These are phyloP conservation scores for Corticium candelabrum DNA, from an alignment of 37 sponge, comb jelly and placozoan genomes.

Conservation along the genomic window DNA sequence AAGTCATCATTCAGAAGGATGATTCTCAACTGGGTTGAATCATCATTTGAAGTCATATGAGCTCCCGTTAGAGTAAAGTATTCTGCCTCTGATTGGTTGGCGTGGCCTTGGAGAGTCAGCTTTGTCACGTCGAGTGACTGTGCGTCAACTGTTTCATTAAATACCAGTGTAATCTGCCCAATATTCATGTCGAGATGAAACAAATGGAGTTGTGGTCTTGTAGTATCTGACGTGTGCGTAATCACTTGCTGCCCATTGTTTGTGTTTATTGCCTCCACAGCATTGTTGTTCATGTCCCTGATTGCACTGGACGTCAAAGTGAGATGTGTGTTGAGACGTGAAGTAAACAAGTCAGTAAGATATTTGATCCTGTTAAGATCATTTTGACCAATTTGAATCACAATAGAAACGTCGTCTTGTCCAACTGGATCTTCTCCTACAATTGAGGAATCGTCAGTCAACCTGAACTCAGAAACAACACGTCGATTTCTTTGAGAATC, in stretches of 20 bases:
- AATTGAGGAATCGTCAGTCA: neutral
- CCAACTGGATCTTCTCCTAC: neutral
- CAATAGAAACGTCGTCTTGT: slow-evolving; percentile 3
- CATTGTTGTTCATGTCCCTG: slow-evolving; percentile 52
- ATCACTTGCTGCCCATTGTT: slow-evolving; percentile 19
- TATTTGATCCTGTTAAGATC: slow-evolving; percentile 71
- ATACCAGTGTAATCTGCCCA: neutral
- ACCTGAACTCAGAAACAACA: neutral
- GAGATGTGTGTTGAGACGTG: slow-evolving; percentile 40
- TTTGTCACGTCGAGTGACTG: slow-evolving; percentile 39
- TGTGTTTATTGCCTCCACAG: slow-evolving; percentile 23
- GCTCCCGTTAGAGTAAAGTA: slow-evolving; percentile 36
- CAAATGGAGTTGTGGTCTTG: neutral
- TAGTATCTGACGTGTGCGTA: slow-evolving; percentile 16
- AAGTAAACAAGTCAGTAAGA: slow-evolving; percentile 45
- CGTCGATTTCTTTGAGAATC: neutral
- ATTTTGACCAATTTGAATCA: slow-evolving; percentile 37
- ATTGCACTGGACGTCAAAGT: slow-evolving; percentile 33
- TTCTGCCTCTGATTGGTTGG: slow-evolving; percentile 6
- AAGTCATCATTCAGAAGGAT: slow-evolving; percentile 36
- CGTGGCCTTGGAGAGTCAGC: slow-evolving; percentile 30
- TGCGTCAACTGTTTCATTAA: slow-evolving; percentile 44
- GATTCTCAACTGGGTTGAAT: slow-evolving; percentile 33
- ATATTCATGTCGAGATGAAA: neutral
- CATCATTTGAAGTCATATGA: slow-evolving; percentile 13